Conservation (phyloP, 2,113 vertebrate species). For the Pontoporia blainvillei region DNA sequence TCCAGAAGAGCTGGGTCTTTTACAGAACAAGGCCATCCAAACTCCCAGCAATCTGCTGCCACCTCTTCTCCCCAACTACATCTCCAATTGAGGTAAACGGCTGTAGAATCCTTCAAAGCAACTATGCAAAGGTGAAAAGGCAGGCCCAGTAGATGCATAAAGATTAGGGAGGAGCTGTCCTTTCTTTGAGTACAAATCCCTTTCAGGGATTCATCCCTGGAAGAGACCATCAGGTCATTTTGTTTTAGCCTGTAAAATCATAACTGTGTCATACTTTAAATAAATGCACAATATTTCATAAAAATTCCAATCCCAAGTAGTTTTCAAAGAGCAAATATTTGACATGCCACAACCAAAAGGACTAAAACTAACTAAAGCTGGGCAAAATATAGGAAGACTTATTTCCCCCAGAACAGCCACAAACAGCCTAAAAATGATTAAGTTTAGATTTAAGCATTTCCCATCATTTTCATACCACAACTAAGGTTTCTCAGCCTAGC, state of each 20-base stretch:
- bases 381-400: background rate
- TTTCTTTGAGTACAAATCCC: background rate
- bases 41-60: background rate
- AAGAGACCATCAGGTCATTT: background rate
- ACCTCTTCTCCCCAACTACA: background rate
- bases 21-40: background rate
- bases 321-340: conserved; percentile 23
- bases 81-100: background rate
- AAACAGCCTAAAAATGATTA: background rate
- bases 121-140: background rate
- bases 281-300: background rate
- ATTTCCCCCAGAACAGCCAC: background rate
- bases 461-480: conserved; percentile 6
- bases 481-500: background rate
- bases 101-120: background rate
- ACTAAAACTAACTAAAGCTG: background rate
- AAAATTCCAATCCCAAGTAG: background rate
- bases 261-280: background rate
- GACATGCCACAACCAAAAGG: background rate
- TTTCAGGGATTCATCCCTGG: background rate
- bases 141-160: background rate
- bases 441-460: background rate
- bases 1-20: background rate
- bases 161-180: background rate
- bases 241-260: background rate